These are phyloP conservation scores for Coptodon rendalli DNA, from an alignment of 2,113 vertebrate genomes.

Conservation along the genomic window DNA sequence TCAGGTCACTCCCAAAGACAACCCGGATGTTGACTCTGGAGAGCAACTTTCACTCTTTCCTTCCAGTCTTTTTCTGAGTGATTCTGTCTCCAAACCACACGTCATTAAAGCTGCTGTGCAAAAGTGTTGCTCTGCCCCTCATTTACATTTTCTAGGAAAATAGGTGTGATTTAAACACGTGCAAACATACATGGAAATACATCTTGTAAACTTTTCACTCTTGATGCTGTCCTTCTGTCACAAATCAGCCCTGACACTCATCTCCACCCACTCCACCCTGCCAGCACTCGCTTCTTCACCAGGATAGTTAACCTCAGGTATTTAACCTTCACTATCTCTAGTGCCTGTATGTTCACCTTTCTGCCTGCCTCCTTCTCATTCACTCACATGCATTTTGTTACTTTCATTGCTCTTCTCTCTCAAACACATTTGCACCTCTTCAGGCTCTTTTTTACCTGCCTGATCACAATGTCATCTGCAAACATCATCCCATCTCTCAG, in stretches of 20 bases:
- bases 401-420: background rate
- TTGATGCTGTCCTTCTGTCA: background rate
- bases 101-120: background rate
- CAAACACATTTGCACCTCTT: background rate
- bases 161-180: background rate
- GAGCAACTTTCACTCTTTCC: background rate
- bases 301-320: background rate
- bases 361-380: background rate
- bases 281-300: background rate
- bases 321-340: fast-evolving
- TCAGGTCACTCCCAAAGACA: background rate
- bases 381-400: background rate
- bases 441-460: background rate
- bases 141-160: background rate
- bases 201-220: background rate
- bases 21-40: background rate
- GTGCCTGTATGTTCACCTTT: background rate
- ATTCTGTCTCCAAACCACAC: background rate
- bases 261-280: background rate
- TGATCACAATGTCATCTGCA: background rate
- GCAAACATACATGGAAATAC: background rate
- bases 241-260: background rate
- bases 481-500: background rate
- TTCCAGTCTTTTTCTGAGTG: background rate
- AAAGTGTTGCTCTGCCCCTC: background rate